phyloP scores from a whole-genome alignment of 2,888 invertebrate species.

The Ptilodon capucinus region DNA sequence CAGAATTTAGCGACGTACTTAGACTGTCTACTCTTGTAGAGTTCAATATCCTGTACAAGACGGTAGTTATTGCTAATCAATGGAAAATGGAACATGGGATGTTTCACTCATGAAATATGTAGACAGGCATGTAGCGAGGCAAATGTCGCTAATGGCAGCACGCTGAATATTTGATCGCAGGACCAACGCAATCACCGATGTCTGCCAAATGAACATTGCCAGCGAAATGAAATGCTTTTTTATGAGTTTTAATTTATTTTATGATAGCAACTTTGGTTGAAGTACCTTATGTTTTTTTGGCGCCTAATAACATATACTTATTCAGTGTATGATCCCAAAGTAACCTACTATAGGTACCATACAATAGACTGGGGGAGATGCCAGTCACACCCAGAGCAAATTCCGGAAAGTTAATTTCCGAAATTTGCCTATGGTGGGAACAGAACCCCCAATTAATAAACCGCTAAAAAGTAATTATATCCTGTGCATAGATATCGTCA shows the following conservation, averaged over 20 bases:
- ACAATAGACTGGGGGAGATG: too few relatives aligned
- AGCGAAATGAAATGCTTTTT: not conserved
- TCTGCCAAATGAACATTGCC: not conserved
- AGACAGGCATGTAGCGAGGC: slow-evolving; percentile 5
- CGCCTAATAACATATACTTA: too few relatives aligned
- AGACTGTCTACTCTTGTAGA: not conserved
- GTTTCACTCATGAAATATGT: slow-evolving; percentile 29
- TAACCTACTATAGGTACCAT: too few relatives aligned
- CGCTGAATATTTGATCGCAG: slow-evolving; percentile 41
- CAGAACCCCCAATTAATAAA: too few relatives aligned
- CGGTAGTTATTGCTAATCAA: slow-evolving; percentile 14
- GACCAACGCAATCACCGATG: slow-evolving; percentile 11
- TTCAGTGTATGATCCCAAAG: too few relatives aligned
- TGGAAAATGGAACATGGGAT: slow-evolving; percentile 12
- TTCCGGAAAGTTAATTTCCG: too few relatives aligned
- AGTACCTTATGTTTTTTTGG: not conserved
- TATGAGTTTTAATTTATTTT: not conserved
- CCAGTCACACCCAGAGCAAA: too few relatives aligned
- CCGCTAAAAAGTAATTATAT: not conserved
- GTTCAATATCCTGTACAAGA: not conserved
- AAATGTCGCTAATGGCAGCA: slow-evolving; percentile 20
- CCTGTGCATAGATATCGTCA: not conserved
- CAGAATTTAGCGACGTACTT: too few relatives aligned
- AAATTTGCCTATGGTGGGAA: too few relatives aligned
- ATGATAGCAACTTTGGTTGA: not conserved